Evolutionary conservation across 92 coral and sea anemone genomes (phyloP), one percentile per base, ranked within the genome.

Genomic region (Porites evermanni): DNA sequence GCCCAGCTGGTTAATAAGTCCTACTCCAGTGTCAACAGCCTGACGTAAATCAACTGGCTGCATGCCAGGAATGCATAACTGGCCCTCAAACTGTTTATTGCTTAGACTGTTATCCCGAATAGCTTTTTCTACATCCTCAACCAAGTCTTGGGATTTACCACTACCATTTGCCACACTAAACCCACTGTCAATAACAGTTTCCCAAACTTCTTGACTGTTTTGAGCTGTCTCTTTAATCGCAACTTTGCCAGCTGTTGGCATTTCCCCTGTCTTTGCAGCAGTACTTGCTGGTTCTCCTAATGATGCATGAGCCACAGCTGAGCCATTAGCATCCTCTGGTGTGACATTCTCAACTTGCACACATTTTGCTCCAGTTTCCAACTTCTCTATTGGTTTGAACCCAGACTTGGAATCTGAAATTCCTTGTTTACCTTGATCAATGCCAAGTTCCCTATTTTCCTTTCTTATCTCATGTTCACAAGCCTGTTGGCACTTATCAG

Each of bases 161-260:
- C 56, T 52, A 50, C 68, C 59, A 54, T 77, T 85, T 16, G 85
- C 88, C 75, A 74, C 90, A 65, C 95, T 84, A 69, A 89, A 86
- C 19, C 98, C 98, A 80, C 98, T 92, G 88, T 95, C 98, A 53
- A 95, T 86, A 53, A 95, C 98, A 85, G 98, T 95, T 61, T 93
- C 98, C 95, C 98, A 95, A 0, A 95, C 98, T 66, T 90, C 98
- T 90, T 95, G 95, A 14, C 84, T 70, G 44, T 47, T 75, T 16
- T 56, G 76, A 11, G 53, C 16, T 4, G 56, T 14, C 2, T 85
- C 77, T 56, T 67, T 67, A 4, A 50, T 78, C 8, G 4, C 89
- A 70, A 63, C 53, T 47, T 67, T 86, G 26, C 85, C 92, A 3
- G 88, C 79, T 17, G 88, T 92, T 18, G 91, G 81, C n/a, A 75